Percentiles rank a stretch among this genome's conserved stretches.
Evolutionary conservation across 2,888 invertebrate genomes (phyloP).

Genomic region (Volucella zonaria): DNA sequence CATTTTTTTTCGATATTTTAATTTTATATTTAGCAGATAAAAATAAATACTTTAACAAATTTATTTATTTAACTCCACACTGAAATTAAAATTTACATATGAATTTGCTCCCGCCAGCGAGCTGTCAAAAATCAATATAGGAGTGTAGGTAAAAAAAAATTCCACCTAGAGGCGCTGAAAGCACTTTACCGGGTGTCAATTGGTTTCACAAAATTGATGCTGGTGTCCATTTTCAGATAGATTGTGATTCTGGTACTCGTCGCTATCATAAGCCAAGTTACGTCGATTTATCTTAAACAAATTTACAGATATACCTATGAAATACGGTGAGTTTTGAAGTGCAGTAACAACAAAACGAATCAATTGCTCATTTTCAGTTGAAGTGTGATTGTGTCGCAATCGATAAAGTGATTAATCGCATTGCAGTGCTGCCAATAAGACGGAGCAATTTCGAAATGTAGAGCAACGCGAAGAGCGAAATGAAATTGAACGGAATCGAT

Average conservation of each 20-base stretch:
- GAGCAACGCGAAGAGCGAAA: slow-evolving; percentile 57
- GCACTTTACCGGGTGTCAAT: too few species aligned
- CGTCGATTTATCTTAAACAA: slow-evolving; percentile 14
- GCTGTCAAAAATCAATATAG: too few species aligned
- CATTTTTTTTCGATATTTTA: too few species aligned
- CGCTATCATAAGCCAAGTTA: slow-evolving; percentile 8
- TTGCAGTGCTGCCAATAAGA: slow-evolving; percentile 18
- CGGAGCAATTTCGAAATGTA: slow-evolving; percentile 31
- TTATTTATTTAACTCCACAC: too few species aligned
- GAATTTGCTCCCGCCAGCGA: too few species aligned
- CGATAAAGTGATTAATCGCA: not conserved
- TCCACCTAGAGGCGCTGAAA: too few species aligned
- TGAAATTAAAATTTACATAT: too few species aligned
- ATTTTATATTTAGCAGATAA: too few species aligned
- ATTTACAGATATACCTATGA: not conserved
- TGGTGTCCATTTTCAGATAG: not conserved
- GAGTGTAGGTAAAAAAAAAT: too few species aligned
- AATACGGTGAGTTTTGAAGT: slow-evolving; percentile 7
- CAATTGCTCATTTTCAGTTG: not conserved
- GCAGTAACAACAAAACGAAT: slow-evolving; percentile 5
- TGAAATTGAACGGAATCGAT: slow-evolving; percentile 52
- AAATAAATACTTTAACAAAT: too few species aligned
- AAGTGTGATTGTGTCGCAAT: not conserved
- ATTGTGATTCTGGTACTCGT: not conserved
- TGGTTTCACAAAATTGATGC: too few species aligned